These are phyloP conservation scores for Acronicta leporina DNA, from an alignment of 2,888 invertebrate genomes.

Conservation along the genomic window DNA sequence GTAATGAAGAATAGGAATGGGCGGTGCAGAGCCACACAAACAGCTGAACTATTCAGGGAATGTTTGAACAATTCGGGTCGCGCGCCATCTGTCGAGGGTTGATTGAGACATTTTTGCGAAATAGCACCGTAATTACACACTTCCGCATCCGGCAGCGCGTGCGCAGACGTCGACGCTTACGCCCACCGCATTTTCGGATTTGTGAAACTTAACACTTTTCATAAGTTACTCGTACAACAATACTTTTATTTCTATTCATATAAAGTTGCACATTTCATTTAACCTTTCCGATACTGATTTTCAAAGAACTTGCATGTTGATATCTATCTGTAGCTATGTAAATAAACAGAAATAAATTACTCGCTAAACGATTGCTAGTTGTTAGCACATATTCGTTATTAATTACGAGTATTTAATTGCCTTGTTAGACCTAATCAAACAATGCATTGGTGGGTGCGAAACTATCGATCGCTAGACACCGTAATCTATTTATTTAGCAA, in stretches of 20 bases:
- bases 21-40: conserved; percentile 77
- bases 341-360: conserved; percentile 17
- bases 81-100: conserved; percentile 82
- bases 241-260: conserved; percentile 34
- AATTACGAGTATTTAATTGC: conserved; percentile 23
- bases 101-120: conserved; percentile 88
- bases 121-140: conserved; percentile 84
- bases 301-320: conserved; percentile 1
- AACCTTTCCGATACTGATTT: conserved; percentile 1
- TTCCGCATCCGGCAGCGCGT: conserved; percentile 87
- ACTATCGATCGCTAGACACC: background rate
- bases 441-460: conserved; percentile 8
- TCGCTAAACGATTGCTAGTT: conserved; percentile 2
- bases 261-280: conserved; percentile 35
- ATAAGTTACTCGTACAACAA: conserved; percentile 34
- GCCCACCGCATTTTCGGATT: conserved; percentile 74
- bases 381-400: conserved; percentile 15
- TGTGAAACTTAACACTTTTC: conserved; percentile 76
- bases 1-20: conserved; percentile 63
- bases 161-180: conserved; percentile 77
- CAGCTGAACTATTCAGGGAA: conserved; percentile 79
- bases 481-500: too few species aligned
- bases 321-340: conserved; percentile 10
- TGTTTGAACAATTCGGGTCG: conserved; percentile 75
- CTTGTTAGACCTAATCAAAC: conserved; percentile 14